Evolutionary conservation across 2,888 invertebrate genomes (phyloP).

Genomic region (Eristalis arbustorum): DNA sequence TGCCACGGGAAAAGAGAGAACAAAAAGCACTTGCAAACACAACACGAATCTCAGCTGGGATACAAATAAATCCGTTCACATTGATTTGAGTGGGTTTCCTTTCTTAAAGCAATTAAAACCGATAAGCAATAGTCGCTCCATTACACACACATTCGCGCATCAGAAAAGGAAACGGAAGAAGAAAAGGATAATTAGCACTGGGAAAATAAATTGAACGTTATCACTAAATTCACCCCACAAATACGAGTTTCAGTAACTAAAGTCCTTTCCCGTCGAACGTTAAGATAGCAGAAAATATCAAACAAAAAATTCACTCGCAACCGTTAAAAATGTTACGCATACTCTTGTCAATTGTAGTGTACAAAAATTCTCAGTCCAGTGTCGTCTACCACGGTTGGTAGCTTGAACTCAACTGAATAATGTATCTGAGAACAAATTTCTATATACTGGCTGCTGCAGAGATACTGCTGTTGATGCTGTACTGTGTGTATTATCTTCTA

Average conservation of each 20-base stretch:
- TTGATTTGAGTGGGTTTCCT: background rate
- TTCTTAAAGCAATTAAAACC: background rate
- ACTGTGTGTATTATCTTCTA: slow-evolving; percentile 43
- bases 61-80: slow-evolving; percentile 10
- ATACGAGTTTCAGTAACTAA: background rate
- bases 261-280: background rate
- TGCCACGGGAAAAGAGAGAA: background rate
- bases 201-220: slow-evolving; percentile 28
- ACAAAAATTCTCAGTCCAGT: slow-evolving; percentile 28
- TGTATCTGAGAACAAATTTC: slow-evolving; percentile 64
- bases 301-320: slow-evolving; percentile 21
- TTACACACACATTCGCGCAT: slow-evolving; percentile 4
- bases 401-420: slow-evolving; percentile 75
- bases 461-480: slow-evolving; percentile 34
- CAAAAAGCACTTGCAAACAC: background rate
- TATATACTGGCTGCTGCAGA: slow-evolving; percentile 49
- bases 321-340: background rate
- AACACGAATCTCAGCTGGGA: slow-evolving; percentile 1
- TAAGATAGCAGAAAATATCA: background rate
- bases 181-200: slow-evolving; percentile 31
- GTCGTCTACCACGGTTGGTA: slow-evolving; percentile 73
- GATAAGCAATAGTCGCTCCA: slow-evolving; percentile 27
- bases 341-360: background rate
- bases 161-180: background rate
- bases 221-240: slow-evolving; percentile 22